These are phyloP conservation scores for Musca vetustissima DNA, from an alignment of 1,140 invertebrate genomes.

Conservation along the genomic window DNA sequence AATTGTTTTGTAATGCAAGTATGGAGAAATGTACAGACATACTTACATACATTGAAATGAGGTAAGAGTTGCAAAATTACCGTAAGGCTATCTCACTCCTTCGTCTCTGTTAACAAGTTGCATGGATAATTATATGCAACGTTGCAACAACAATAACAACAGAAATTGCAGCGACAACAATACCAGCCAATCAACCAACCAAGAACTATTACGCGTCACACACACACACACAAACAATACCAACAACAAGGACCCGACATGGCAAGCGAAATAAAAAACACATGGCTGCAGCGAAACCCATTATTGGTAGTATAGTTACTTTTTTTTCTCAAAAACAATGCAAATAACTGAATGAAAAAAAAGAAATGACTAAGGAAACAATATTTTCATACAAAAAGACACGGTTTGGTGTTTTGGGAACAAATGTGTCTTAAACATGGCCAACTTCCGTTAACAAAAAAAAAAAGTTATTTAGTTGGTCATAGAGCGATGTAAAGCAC, in stretches of 20 bases:
- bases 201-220: not conserved
- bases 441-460: conserved; percentile 14
- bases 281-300: too few relatives aligned
- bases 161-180: not conserved
- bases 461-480: too few relatives aligned
- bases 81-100: conserved; percentile 2
- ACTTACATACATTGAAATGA: not conserved
- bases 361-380: conserved; percentile 2
- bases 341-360: too few relatives aligned
- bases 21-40: not conserved
- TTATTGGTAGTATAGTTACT: too few relatives aligned
- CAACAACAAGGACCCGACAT: not conserved
- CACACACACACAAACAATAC: not conserved
- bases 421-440: conserved; percentile 21
- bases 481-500: too few relatives aligned
- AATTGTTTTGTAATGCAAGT: conserved; percentile 18
- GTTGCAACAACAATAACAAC: not conserved
- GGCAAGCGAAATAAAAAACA: too few relatives aligned
- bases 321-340: too few relatives aligned
- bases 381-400: conserved; percentile 20
- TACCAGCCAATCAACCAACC: not conserved
- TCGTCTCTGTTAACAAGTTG: conserved; percentile 15
- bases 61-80: not conserved
- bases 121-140: conserved; percentile 23
- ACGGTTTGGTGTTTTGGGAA: conserved; percentile 3